These are phyloP conservation scores for Platorchestia sp. DNA, from an alignment of 1,140 invertebrate genomes.

Conservation along the genomic window DNA sequence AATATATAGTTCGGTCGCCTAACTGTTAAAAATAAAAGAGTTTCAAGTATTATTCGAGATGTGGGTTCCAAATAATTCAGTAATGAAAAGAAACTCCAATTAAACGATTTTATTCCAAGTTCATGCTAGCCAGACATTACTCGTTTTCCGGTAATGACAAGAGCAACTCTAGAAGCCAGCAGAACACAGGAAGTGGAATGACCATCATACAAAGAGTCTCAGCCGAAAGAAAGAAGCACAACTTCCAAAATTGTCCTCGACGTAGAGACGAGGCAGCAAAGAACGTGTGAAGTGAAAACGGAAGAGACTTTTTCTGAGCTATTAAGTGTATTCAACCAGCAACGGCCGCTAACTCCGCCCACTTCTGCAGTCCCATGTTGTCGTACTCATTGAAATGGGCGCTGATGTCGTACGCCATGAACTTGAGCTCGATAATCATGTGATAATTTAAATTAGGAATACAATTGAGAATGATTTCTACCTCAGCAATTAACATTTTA, in stretches of 20 bases:
- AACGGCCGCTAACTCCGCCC: conserved; percentile 5
- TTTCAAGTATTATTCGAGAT: too few relatives aligned
- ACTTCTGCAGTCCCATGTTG: neutral
- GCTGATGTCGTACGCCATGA: neutral
- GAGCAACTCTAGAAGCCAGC: neutral
- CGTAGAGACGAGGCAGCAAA: neutral
- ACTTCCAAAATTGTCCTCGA: conserved; percentile 8
- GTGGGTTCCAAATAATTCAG: neutral
- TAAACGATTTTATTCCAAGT: neutral
- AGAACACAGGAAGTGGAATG: neutral
- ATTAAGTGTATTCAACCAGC: conserved; percentile 23
- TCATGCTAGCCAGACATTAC: neutral
- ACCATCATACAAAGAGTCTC: neutral
- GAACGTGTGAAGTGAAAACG: conserved; percentile 25
- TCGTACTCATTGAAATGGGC: neutral
- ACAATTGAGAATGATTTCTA: neutral
- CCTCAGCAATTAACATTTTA: neutral
- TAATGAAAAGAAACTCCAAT: neutral
- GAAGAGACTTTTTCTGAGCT: neutral
- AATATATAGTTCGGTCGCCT: neutral
- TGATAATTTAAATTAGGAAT: neutral
- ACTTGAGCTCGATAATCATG: neutral
- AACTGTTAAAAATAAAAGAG: neutral
- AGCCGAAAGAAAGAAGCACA: neutral
- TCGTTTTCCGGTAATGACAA: neutral